phyloP scores from a whole-genome alignment of 2,888 invertebrate genomes.

The Acrobasis repandana region DNA sequence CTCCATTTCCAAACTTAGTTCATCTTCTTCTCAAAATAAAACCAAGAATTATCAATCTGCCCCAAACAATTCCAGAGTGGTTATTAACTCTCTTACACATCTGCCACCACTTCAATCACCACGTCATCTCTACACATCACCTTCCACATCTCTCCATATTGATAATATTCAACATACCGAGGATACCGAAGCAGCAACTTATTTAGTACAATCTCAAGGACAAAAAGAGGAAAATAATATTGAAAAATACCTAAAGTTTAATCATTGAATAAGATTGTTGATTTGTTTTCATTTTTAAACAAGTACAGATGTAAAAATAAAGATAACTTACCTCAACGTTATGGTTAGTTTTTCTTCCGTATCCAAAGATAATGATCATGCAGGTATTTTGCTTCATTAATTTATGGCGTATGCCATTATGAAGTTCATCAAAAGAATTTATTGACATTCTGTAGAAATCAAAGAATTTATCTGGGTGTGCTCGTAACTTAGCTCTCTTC shows the following conservation, averaged over 20 bases:
- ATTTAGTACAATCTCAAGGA: constrained; percentile 21
- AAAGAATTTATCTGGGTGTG: constrained; percentile 13
- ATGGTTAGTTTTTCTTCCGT: constrained; percentile 22
- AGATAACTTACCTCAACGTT: constrained; percentile 25
- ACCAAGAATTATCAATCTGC: constrained; percentile 24
- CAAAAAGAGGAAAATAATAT: constrained; percentile 18
- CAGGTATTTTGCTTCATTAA: constrained; percentile 23
- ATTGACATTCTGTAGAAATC: constrained; percentile 22
- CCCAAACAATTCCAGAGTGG: constrained; percentile 24
- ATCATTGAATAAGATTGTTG: constrained; percentile 17
- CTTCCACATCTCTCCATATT: constrained; percentile 22
- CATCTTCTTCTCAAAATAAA: constrained; percentile 19
- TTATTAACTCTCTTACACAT: constrained; percentile 20
- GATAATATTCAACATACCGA: constrained; percentile 20
- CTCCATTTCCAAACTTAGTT: constrained; percentile 17
- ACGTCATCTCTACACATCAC: constrained; percentile 24
- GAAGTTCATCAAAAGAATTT: constrained; percentile 6
- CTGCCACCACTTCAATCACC: constrained; percentile 23
- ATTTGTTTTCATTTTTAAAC: constrained; percentile 17
- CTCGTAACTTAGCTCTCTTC: constrained; percentile 23
- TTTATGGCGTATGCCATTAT: constrained; percentile 21
- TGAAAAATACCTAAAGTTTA: constrained; percentile 13
- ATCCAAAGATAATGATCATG: constrained; percentile 22
- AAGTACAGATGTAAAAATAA: constrained; percentile 8
- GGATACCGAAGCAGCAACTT: constrained; percentile 17